Percentiles rank a stretch among this genome's conserved stretches.
phyloP scores from a whole-genome alignment of 2,113 vertebrate genomes.

The Hydrolagus affinis region DNA sequence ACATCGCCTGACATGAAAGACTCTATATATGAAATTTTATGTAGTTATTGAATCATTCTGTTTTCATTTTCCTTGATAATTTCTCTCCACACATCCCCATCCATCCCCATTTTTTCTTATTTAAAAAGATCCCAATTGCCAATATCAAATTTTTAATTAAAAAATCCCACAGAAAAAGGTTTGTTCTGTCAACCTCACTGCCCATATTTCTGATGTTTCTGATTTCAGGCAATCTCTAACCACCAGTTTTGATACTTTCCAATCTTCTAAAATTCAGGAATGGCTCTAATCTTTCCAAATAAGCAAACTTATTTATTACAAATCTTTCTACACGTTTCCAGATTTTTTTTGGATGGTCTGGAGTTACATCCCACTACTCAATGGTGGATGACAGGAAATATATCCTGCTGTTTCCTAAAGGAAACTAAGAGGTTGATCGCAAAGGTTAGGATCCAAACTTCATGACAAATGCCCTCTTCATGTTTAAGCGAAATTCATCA shows the following conservation, averaged over 20 bases:
- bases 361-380: not conserved
- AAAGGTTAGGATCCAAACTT: slow-evolving; percentile 6
- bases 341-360: not conserved
- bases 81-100: no score
- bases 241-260: not conserved
- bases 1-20: no score
- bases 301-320: not conserved
- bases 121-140: no score
- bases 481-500: no score
- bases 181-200: no score
- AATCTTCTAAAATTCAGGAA: not conserved
- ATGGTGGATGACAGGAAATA: not conserved
- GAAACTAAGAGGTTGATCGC: not conserved
- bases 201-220: no score
- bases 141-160: no score
- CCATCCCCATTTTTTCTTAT: no score
- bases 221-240: not conserved
- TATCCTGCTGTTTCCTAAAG: not conserved
- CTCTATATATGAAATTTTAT: no score
- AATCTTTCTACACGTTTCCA: not conserved
- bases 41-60: no score
- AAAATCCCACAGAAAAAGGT: no score
- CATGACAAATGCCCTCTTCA: not conserved
- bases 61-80: no score
- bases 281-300: not conserved